Conservation (phyloP, 2,797 vertebrate species). For the Protosalanx chinensis region DNA sequence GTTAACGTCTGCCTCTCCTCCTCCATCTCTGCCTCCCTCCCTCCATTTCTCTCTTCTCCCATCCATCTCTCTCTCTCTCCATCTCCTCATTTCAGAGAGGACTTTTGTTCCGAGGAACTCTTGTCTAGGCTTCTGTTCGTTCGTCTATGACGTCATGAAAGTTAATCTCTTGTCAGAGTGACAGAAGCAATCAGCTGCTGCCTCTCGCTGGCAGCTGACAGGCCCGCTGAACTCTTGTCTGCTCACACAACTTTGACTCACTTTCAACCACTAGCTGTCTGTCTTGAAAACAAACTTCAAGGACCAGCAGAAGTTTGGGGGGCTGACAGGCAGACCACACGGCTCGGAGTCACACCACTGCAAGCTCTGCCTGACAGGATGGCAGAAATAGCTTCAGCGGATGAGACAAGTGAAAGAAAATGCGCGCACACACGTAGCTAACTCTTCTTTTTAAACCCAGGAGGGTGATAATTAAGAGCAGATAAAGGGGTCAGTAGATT, state of each 20-base stretch:
- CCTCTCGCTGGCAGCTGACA: neutral
- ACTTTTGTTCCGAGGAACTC: slow-evolving; percentile 1
- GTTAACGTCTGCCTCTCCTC: neutral
- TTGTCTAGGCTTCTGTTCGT: slow-evolving; percentile 5
- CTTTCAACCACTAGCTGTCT: slow-evolving; percentile 1
- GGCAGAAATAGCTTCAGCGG: neutral
- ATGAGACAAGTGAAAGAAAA: neutral
- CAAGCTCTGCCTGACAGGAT: slow-evolving; percentile 1
- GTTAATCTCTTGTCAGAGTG: slow-evolving; percentile 10
- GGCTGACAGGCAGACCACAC: slow-evolving; percentile 6
- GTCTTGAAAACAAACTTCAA: slow-evolving; percentile 15
- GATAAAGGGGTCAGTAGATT: neutral
- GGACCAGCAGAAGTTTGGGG: neutral
- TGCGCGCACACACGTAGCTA: neutral
- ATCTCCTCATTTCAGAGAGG: neutral
- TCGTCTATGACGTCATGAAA: slow-evolving; percentile 20
- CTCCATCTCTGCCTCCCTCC: neutral
- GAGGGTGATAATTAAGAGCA: neutral
- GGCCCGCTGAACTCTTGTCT: neutral
- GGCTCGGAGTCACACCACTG: neutral
- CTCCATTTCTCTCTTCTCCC: neutral
- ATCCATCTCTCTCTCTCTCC: neutral
- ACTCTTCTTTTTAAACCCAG: neutral
- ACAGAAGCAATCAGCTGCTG: slow-evolving; percentile 17
- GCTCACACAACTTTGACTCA: slow-evolving; percentile 2